These are phyloP conservation scores for Elachura formosa DNA, from an alignment of 2,113 vertebrate genomes.

Conservation along the genomic window DNA sequence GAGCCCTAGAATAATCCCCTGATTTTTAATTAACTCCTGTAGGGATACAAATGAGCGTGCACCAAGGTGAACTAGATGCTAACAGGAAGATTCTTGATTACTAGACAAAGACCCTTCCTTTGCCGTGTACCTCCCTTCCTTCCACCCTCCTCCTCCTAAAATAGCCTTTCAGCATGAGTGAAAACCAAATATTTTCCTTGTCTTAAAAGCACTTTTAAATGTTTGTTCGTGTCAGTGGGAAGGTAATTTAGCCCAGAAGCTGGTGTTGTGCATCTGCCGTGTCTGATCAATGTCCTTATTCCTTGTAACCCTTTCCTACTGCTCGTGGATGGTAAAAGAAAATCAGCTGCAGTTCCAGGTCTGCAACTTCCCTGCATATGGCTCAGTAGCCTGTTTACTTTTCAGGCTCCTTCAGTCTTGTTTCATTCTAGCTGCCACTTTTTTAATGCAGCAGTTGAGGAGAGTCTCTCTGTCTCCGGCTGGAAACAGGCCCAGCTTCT, in stretches of 20 bases:
- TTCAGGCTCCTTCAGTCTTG: background rate
- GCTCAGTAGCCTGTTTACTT: background rate
- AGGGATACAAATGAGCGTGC: background rate
- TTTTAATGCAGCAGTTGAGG: background rate
- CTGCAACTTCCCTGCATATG: background rate
- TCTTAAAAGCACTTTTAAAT: background rate
- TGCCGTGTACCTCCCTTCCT: conserved; percentile 45
- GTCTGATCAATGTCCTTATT: background rate
- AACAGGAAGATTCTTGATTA: conserved; percentile 55
- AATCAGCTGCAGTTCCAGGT: background rate
- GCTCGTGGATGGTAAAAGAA: background rate
- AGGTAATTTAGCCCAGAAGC: background rate
- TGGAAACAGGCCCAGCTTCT: background rate
- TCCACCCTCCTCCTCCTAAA: conserved; percentile 42
- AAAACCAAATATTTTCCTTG: background rate
- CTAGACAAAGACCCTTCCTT: conserved; percentile 48
- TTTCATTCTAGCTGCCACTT: background rate
- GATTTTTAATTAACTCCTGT: background rate
- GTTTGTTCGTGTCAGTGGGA: background rate
- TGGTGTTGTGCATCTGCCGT: background rate
- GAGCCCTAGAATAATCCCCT: background rate
- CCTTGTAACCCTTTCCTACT: background rate
- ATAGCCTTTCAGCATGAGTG: background rate
- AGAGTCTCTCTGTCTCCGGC: background rate
- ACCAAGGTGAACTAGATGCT: background rate